A percentile compares a stretch with the other conserved stretches of the same genome.
phyloP scores from a whole-genome alignment of 2,888 invertebrate genomes.

The Philhelius pedissequus region DNA sequence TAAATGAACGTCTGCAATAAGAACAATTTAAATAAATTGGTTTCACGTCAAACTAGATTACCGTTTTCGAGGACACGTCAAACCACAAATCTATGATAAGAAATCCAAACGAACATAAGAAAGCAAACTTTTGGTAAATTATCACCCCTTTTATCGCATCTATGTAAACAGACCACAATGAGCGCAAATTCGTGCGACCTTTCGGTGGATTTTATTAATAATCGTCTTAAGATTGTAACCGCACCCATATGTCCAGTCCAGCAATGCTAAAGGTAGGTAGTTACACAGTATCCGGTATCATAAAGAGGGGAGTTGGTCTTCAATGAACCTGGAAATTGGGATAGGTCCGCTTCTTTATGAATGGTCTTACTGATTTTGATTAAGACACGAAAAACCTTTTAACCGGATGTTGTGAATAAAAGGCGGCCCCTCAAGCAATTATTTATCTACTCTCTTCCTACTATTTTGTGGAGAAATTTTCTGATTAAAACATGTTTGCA shows the following conservation, averaged over 20 bases:
- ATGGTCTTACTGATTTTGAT: constrained; percentile 35
- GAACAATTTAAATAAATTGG: too few species aligned
- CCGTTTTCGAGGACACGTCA: too few species aligned
- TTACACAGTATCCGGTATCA: constrained; percentile 41
- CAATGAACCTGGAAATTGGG: constrained; percentile 65
- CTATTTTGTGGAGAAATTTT: neutral
- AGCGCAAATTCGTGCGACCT: neutral
- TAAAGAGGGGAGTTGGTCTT: constrained; percentile 15
- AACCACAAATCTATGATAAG: too few species aligned
- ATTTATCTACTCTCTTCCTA: constrained; percentile 23
- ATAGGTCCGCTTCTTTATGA: constrained; percentile 52
- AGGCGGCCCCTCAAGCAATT: constrained; percentile 38
- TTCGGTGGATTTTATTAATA: neutral
- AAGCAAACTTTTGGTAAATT: too few species aligned
- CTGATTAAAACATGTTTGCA: neutral
- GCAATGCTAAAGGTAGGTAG: constrained; percentile 15
- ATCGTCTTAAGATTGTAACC: constrained; percentile 34
- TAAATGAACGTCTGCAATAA: too few species aligned
- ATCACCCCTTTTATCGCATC: too few species aligned
- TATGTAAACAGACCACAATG: too few species aligned
- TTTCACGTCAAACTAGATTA: too few species aligned
- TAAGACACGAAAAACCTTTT: constrained; percentile 61
- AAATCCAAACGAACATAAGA: too few species aligned
- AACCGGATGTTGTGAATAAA: constrained; percentile 62
- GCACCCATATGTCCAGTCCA: constrained; percentile 33